Evolutionary conservation across 1,140 invertebrate species (phyloP).

Genomic region (Archegozetes longisetosus): DNA sequence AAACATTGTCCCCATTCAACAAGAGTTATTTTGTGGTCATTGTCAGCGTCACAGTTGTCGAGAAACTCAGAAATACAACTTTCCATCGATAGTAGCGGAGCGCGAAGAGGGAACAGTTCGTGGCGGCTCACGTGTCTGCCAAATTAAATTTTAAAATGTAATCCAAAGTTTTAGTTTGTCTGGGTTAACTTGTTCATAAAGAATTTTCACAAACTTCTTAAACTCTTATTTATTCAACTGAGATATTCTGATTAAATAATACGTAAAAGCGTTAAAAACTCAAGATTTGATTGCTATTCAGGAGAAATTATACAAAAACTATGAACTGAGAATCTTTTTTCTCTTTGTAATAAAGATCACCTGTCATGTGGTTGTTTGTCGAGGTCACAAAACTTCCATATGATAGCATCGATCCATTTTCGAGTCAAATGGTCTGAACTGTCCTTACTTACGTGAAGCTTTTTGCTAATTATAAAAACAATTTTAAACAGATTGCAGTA

Average conservation of each 20-base stretch:
- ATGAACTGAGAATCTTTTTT: too few relatives aligned
- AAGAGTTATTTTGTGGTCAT: constrained; percentile 69
- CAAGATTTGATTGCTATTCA: too few relatives aligned
- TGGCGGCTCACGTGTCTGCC: constrained; percentile 59
- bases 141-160: too few relatives aligned
- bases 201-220: too few relatives aligned
- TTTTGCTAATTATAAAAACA: constrained; percentile 63
- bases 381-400: constrained; percentile 94
- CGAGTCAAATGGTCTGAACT: constrained; percentile 25
- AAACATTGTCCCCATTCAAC: constrained; percentile 82
- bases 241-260: too few relatives aligned
- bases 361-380: constrained; percentile 71
- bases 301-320: too few relatives aligned
- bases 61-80: constrained; percentile 91
- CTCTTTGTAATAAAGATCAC: too few relatives aligned
- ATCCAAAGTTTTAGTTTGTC: too few relatives aligned
- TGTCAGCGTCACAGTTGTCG: constrained; percentile 64
- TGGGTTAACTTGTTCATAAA: too few relatives aligned
- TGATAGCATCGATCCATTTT: constrained; percentile 73
- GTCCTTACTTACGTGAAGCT: constrained; percentile 58
- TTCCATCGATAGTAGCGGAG: constrained; percentile 76
- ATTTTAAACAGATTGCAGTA: neutral
- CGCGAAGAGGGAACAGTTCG: constrained; percentile 83
- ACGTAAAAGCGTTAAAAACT: too few relatives aligned
- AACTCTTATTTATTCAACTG: too few relatives aligned